phyloP scores from a whole-genome alignment of 2,113 vertebrate species.

The rabbit (Oryctolagus cuniculus) region DNA sequence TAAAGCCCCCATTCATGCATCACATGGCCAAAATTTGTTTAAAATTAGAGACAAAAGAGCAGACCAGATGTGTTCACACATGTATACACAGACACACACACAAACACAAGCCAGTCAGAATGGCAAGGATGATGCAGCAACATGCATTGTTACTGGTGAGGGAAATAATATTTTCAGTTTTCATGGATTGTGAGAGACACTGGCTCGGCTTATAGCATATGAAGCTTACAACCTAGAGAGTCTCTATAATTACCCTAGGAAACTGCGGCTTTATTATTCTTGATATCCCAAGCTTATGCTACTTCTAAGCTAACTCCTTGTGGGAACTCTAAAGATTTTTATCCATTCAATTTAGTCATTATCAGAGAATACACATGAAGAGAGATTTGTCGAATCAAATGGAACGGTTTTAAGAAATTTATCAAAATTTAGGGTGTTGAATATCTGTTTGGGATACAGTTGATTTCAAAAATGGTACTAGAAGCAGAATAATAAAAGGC shows the following conservation, averaged over 20 bases:
- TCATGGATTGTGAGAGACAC: background rate
- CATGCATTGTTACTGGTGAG: background rate
- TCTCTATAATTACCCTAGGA: background rate
- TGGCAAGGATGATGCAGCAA: background rate
- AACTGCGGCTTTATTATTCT: background rate
- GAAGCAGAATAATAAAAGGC: background rate
- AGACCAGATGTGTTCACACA: too few relatives aligned
- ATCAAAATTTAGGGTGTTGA: background rate
- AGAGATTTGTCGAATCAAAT: conserved; percentile 29
- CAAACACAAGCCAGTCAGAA: background rate
- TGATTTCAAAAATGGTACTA: conserved; percentile 3
- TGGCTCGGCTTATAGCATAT: background rate
- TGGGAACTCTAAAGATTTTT: conserved; percentile 26
- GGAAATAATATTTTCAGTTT: background rate
- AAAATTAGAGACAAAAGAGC: background rate
- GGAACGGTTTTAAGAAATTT: background rate
- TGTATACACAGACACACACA: background rate
- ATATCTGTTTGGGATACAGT: background rate
- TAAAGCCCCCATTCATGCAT: background rate
- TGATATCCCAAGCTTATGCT: background rate
- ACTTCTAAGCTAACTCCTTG: background rate
- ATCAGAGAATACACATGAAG: conserved; percentile 11
- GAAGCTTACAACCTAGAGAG: background rate
- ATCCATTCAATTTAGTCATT: conserved; percentile 52
- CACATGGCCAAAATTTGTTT: background rate